Base-by-base conservation (phyloP, 2,113 vertebrate species). In the Crypturellus undulatus region DNA sequence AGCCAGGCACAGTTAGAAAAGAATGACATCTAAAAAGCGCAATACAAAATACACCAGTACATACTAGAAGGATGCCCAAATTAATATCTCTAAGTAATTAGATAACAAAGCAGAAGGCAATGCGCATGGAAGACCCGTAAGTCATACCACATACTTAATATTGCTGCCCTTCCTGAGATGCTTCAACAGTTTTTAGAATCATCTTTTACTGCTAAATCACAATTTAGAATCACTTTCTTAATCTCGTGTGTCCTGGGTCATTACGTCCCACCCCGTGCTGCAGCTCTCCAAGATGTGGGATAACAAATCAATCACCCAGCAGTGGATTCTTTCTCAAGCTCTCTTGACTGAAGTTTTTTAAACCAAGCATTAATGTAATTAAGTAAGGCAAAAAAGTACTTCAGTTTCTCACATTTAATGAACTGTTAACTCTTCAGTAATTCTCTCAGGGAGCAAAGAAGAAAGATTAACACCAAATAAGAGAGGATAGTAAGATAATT, bases 201-300 rank as follows among this genome's bases (percentile, higher is more conserved):
- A 47, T 8, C 10, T 9, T 68, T 49, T 63, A 17, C 10, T 49
- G 84, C 45, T 17, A 51, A 16, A 8, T 49, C 40, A 69, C 7
- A 45, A 22, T 72, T 76, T 58, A 19, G 4, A 49, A 59, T 34
- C 3, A 8, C 30, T 65, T 70, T 24, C 28, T 38, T 40, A 12
- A 24, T 18, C 42, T 16, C 12, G 28, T 3, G 8, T 45, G 16
- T 15, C 47, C 17, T 22, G 8, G 34, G 51, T 20, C 40, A 38
- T 85, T 75, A 18, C 28, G 34, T 19, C 28, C 30, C 59, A 54
- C 3, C 4, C 14, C 3, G 2, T 28, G 1, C 17, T 1, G 2
- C 5, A 36, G 42, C 22, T 67, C 45, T 16, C 13, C 1, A 0
- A 4, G 40, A 21, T 1, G 0, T 34, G 68, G 58, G 9, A 1